A percentile compares a stretch with the other conserved stretches of the same genome.
Conservation (phyloP, 2,113 vertebrate genomes). For the Mus pahari region DNA sequence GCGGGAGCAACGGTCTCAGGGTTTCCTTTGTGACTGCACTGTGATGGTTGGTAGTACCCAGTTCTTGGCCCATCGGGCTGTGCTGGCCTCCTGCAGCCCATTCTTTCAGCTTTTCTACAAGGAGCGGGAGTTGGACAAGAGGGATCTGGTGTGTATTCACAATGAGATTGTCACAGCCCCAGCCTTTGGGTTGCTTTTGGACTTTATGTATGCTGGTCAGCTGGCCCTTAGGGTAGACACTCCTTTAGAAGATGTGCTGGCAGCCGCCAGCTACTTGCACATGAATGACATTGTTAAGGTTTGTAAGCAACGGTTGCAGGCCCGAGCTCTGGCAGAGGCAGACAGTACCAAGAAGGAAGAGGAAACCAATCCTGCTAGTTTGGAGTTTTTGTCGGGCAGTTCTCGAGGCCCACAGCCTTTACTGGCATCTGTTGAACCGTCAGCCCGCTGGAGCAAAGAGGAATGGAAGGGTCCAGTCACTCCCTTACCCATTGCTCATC, state of each 20-base stretch:
- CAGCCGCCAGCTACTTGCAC: slow-evolving; percentile 96
- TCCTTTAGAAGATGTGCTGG: slow-evolving; percentile 95
- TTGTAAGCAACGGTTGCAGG: slow-evolving; percentile 93
- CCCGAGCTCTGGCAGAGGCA: slow-evolving; percentile 91
- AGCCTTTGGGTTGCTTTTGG: slow-evolving; percentile 94
- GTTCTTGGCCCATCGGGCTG: slow-evolving; percentile 94
- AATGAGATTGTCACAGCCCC: slow-evolving; percentile 94
- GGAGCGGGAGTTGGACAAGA: slow-evolving; percentile 88
- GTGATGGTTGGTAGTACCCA: slow-evolving; percentile 91
- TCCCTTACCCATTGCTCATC: slow-evolving; percentile 46
- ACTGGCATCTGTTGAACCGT: slow-evolving; percentile 47
- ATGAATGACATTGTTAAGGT: slow-evolving; percentile 98
- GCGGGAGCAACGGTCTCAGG: slow-evolving; percentile 93
- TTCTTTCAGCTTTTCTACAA: slow-evolving; percentile 98
- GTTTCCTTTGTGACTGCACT: slow-evolving; percentile 96
- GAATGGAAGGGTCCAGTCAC: slow-evolving; percentile 68
- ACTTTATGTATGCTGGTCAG: slow-evolving; percentile 96
- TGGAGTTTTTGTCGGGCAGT: slow-evolving; percentile 67
- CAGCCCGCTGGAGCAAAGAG: slow-evolving; percentile 62
- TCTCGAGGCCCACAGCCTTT: slow-evolving; percentile 64
- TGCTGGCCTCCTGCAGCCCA: slow-evolving; percentile 95
- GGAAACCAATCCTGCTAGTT: slow-evolving; percentile 63
- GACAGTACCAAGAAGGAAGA: slow-evolving; percentile 97
- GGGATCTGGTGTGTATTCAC: slow-evolving; percentile 91
- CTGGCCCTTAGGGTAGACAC: slow-evolving; percentile 89